A percentile compares a stretch with the other conserved stretches of the same genome.
phyloP scores from a whole-genome alignment of 1,140 invertebrate genomes.

The Drosophila chauvacae region DNA sequence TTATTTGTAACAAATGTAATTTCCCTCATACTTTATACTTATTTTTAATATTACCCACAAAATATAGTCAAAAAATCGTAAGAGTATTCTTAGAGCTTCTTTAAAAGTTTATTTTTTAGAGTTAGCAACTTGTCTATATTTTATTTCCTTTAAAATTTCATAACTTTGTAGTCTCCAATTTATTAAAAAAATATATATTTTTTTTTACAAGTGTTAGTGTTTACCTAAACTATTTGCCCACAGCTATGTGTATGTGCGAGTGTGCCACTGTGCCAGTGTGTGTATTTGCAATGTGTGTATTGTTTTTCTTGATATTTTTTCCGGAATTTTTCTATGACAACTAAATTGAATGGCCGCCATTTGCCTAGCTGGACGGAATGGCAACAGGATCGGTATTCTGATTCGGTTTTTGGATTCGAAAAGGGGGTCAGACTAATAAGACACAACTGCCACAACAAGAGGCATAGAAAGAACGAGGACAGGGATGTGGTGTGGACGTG shows the following conservation, averaged over 20 bases:
- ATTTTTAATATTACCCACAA: no score
- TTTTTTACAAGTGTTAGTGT: conserved; percentile 19
- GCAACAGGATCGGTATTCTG: neutral
- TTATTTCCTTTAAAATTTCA: neutral
- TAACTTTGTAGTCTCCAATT: fast-evolving
- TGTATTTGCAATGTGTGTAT: conserved; percentile 17
- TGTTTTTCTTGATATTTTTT: conserved; percentile 31
- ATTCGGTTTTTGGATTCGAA: neutral
- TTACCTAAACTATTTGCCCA: conserved; percentile 50
- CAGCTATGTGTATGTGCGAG: conserved; percentile 2
- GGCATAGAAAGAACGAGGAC: neutral
- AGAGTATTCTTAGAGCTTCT: no score
- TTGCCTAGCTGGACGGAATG: conserved; percentile 8
- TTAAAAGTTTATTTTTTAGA: no score
- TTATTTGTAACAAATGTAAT: no score
- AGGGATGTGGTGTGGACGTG: neutral
- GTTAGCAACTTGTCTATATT: no score
- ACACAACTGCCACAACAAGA: conserved; percentile 50
- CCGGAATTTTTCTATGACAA: conserved; percentile 28
- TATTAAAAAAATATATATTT: neutral
- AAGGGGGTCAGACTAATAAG: conserved; percentile 43
- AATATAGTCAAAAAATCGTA: no score
- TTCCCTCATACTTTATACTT: no score
- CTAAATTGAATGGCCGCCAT: conserved; percentile 44
- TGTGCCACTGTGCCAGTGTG: neutral